Evolutionary conservation across 2,797 vertebrate genomes (phyloP), one percentile per base, ranked within the genome.

Genomic region (Lepus townsendii): DNA sequence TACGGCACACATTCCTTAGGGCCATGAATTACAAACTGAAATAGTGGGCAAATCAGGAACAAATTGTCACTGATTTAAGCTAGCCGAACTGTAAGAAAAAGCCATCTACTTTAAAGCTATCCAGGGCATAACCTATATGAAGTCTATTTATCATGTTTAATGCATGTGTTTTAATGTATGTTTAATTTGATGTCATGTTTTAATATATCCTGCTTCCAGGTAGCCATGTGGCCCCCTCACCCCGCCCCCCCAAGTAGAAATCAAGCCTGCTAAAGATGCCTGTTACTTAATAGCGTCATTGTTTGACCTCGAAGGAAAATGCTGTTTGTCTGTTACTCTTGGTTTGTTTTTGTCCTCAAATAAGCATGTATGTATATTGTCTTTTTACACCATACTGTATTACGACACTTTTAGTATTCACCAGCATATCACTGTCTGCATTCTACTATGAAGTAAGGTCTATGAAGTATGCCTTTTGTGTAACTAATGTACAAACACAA

Each of bases 401-500:
- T 99, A 99, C 97, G 96, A 97, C 95, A 97, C 94, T 97, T 98
- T 96, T 99, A 99, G 99, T 99, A 99, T 98, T 99, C 99, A 99
- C 99, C 99, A 99, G 99, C 99, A 99, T 98, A 99, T 98, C 99
- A 99, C 99, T 98, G 83, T 98, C 97, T 98, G 99, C 98, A 98
- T 98, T 98, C 98, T 90, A 96, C 96, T 97, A 99, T 99, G 99
- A 99, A 99, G 99, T 99, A 99, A 98, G 98, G 98, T 99, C 98
- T 99, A 99, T 99, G 99, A 99, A 99, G 99, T 99, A 99, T 99
- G 99, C 98, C 98, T 99, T 99, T 99, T 99, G 99, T 99, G 99
- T 99, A 99, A 99, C 99, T 99, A 99, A 99, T 99, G 99, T 99
- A 99, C 99, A 98, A 99, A 99, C 97, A 99, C 99, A 99, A 98